Conservation (phyloP, 2,888 invertebrate species). For the Agrochola lota region DNA sequence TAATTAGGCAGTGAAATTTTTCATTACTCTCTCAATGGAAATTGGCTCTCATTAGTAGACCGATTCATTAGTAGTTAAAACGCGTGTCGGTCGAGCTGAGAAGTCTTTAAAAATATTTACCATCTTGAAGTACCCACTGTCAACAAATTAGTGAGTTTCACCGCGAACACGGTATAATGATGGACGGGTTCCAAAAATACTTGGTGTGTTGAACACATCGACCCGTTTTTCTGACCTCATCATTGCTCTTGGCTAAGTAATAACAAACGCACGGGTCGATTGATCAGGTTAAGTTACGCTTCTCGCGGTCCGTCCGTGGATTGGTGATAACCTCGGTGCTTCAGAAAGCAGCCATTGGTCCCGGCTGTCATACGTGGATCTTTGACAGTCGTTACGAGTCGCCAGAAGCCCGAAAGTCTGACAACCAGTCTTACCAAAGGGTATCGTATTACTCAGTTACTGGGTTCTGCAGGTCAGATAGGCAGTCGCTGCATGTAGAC, state of each 20-base stretch:
- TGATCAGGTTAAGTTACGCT: not conserved
- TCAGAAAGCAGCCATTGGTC: not conserved
- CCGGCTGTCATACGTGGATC: not conserved
- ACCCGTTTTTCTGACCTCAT: not conserved
- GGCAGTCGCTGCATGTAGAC: not conserved
- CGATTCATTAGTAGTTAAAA: conserved; percentile 53
- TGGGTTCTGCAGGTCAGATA: not conserved
- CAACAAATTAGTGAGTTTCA: conserved; percentile 74
- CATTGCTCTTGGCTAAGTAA: not conserved
- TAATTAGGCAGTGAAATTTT: not conserved
- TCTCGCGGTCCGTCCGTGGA: not conserved
- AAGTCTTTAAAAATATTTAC: conserved; percentile 64
- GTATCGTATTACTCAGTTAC: not conserved
- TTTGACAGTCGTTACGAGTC: not conserved
- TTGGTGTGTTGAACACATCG: conserved; percentile 9
- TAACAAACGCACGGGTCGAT: not conserved
- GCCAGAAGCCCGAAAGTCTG: not conserved
- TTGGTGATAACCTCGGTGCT: not conserved
- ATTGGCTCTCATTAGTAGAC: conserved; percentile 45
- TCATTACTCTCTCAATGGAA: conserved; percentile 36
- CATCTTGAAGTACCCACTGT: conserved; percentile 61
- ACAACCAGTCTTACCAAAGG: not conserved
- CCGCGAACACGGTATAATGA: conserved; percentile 48
- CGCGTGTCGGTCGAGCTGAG: conserved; percentile 36
- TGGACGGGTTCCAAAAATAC: conserved; percentile 44